Evolutionary conservation across 2,888 invertebrate species (phyloP), one percentile per base, ranked within the genome.

Genomic region (Microdon myrmicae): DNA sequence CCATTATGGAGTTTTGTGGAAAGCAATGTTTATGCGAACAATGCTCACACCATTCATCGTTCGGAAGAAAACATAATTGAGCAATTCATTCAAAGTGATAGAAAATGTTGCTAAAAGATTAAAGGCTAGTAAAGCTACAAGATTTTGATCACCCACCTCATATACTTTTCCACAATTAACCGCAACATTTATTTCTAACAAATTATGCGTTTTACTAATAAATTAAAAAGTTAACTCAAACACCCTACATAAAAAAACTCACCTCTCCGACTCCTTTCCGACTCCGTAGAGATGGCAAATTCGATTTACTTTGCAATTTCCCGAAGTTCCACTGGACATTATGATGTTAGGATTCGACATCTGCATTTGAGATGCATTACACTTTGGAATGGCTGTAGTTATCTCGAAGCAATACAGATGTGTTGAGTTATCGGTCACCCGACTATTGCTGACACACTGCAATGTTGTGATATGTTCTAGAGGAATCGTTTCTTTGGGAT

Each of bases 401-500:
- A 80, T 53, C 67, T 80, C 80, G 12, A 80, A 80, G 44, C 80
- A 80, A 59, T 79, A 78, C 48, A 80, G 75, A 48, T 78, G 78
- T 2, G 79, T 78, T 1, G 76, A 74, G 32, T 75, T 79, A 34
- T 80, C 79, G 0, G 78, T 78, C 81, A 69, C 85, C 9, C 80
- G 78, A 49, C 73, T 79, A 43, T 80, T 80, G 68, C 76, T 79
- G 13, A 80, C 79, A 67, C 79, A 79, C 53, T 80, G 80, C 55
- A 80, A 44, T 13, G 80, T 79, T 10, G 79, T 79, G 10, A 80
- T 76, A 67, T 82, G 83, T 41, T 89, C 87, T 67, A 91, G 80
- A 3, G 85, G 81, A 72, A 91, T 86, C 13, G 85, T 81, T 77
- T 92, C 91, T 73, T 89, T 90, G 13, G 87, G 74, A 23, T 84